Conservation (phyloP, 2,888 invertebrate species). For the Lagria hirta region DNA sequence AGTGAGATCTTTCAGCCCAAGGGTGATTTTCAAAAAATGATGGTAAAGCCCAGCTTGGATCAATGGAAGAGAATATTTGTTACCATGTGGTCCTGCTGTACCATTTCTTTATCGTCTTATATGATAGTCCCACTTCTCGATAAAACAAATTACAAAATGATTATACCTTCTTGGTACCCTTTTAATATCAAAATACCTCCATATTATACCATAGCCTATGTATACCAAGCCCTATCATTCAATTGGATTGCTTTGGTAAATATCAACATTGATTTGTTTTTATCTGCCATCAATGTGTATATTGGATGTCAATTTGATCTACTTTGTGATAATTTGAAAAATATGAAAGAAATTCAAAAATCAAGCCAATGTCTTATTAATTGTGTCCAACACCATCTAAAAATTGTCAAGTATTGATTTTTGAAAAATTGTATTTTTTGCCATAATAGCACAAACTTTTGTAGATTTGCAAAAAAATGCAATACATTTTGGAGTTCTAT, state of each 20-base stretch:
- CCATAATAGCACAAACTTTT: too few species aligned
- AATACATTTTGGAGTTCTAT: conserved; percentile 4
- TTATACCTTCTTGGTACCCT: conserved; percentile 13
- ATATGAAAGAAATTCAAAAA: conserved; percentile 1
- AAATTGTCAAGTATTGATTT: conserved; percentile 5
- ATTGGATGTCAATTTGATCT: conserved; percentile 3
- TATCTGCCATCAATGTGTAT: conserved; percentile 5
- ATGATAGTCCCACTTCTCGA: conserved; percentile 27
- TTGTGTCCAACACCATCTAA: conserved; percentile 6
- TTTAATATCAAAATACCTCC: conserved; percentile 6
- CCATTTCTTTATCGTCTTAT: conserved; percentile 8
- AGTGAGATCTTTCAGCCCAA: conserved; percentile 27
- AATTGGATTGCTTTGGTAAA: neutral
- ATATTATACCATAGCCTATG: conserved; percentile 5
- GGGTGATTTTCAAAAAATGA: conserved; percentile 9
- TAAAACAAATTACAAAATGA: conserved; percentile 3
- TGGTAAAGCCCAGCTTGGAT: conserved; percentile 13
- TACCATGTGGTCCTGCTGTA: conserved; percentile 7
- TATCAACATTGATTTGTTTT: conserved; percentile 8
- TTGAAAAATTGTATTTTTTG: neutral
- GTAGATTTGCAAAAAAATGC: conserved; percentile 5
- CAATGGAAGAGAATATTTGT: too few species aligned
- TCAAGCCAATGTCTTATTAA: neutral
- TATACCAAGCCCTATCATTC: conserved; percentile 5
- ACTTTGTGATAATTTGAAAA: conserved; percentile 12